phyloP scores from a whole-genome alignment of 2,888 invertebrate genomes.

The Apoda limacodes region DNA sequence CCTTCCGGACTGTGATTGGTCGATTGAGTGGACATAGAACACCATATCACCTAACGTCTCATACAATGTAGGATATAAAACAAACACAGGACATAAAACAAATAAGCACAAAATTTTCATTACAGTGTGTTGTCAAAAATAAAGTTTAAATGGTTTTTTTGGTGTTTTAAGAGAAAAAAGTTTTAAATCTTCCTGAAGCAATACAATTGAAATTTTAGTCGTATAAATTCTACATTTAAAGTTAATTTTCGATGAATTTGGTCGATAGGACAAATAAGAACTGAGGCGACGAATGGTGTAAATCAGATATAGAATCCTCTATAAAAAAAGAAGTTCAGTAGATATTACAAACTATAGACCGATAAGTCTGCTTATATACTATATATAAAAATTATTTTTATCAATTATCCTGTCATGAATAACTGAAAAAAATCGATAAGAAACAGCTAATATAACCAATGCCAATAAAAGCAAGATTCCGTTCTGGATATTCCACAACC shows the following conservation, averaged over 20 bases:
- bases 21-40: too few species aligned
- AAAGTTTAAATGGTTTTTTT: too few species aligned
- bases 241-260: too few species aligned
- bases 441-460: slow-evolving; percentile 17
- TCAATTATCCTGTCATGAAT: slow-evolving; percentile 7
- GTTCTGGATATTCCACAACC: slow-evolving; percentile 9
- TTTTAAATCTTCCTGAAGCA: too few species aligned
- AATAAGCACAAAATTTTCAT: too few species aligned
- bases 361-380: too few species aligned
- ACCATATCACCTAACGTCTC: slow-evolving; percentile 15
- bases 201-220: slow-evolving; percentile 4
- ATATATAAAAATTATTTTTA: slow-evolving; percentile 9
- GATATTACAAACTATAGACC: slow-evolving; percentile 1
- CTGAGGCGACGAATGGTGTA: too few species aligned
- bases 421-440: slow-evolving; percentile 7
- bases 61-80: slow-evolving; percentile 5
- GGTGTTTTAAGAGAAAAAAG: too few species aligned
- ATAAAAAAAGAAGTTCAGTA: slow-evolving; percentile 5
- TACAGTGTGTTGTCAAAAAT: too few species aligned
- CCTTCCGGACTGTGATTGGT: too few species aligned
- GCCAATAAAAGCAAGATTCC: slow-evolving; percentile 17
- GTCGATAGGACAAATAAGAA: too few species aligned
- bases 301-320: slow-evolving; percentile 6
- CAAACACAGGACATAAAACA: too few species aligned
- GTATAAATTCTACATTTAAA: slow-evolving; percentile 4